These are phyloP conservation scores for Anoplolepis gracilipes DNA, from an alignment of 1,140 invertebrate species.

Conservation along the genomic window DNA sequence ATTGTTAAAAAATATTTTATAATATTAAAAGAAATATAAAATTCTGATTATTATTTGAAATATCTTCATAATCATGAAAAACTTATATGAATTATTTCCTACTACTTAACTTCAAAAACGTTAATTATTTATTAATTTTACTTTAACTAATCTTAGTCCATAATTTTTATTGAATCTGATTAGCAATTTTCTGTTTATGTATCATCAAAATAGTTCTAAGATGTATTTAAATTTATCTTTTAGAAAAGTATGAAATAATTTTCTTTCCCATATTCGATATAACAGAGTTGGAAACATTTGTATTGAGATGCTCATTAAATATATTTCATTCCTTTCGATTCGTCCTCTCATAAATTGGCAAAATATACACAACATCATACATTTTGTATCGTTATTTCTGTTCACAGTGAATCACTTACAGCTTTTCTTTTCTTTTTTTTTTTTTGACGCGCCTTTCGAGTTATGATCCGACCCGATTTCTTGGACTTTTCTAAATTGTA, in stretches of 20 bases:
- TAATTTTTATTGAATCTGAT: neutral
- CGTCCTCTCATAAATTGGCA: neutral
- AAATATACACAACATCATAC: neutral
- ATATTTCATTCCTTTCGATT: neutral
- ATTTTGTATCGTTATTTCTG: neutral
- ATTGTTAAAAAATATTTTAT: neutral
- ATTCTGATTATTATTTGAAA: neutral
- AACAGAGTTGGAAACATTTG: neutral
- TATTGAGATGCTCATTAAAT: neutral
- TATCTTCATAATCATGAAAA: neutral
- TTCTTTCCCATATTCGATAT: neutral
- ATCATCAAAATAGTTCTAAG: neutral
- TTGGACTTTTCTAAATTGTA: constrained; percentile 16
- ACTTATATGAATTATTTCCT: neutral
- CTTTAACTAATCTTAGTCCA: no score
- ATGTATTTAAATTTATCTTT: neutral
- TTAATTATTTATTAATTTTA: no score
- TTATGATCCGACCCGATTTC: constrained; percentile 24
- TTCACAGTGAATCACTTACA: neutral
- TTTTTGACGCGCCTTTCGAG: neutral
- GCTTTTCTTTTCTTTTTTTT: neutral
- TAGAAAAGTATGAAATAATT: neutral
- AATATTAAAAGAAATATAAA: neutral
- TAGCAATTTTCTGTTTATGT: neutral
- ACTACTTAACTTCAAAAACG: no score